These are phyloP conservation scores for Noctua fimbriata DNA, from an alignment of 2,888 invertebrate genomes.

Conservation along the genomic window DNA sequence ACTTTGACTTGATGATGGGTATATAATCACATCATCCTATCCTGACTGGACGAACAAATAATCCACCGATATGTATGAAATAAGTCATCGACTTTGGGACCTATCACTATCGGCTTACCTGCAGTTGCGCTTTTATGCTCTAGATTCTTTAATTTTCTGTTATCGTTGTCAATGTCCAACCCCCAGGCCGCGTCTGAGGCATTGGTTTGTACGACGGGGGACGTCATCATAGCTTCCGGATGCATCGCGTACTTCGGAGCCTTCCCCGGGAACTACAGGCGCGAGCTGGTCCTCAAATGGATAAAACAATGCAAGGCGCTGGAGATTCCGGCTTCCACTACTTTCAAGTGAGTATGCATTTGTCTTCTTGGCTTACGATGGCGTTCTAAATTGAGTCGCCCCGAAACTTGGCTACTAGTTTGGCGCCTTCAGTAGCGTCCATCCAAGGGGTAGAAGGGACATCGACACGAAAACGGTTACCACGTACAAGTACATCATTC, in stretches of 20 bases:
- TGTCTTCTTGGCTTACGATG: not conserved
- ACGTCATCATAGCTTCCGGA: conserved; percentile 96
- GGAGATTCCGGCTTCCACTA: conserved; percentile 93
- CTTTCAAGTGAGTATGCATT: conserved; percentile 90
- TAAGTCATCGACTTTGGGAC: not conserved
- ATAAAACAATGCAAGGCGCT: conserved; percentile 91
- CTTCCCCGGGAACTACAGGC: conserved; percentile 94
- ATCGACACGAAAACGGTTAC: too few relatives aligned
- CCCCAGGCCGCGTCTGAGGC: conserved; percentile 91
- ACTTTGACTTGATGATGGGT: too few relatives aligned
- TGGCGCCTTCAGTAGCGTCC: not conserved
- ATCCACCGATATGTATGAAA: not conserved
- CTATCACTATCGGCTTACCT: not conserved
- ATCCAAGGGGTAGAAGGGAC: too few relatives aligned
- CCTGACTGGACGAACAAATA: not conserved
- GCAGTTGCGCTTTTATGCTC: not conserved
- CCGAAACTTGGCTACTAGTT: not conserved
- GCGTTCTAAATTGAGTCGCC: not conserved
- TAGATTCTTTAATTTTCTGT: not conserved
- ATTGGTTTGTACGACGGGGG: conserved; percentile 94
- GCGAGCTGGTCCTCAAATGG: conserved; percentile 93
- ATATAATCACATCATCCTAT: not conserved
- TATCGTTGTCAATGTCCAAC: conserved; percentile 8
- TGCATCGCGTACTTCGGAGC: conserved; percentile 98
- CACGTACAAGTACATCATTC: too few relatives aligned